These are phyloP conservation scores for Leptodactylus fallax DNA, from an alignment of 2,797 vertebrate genomes.

Conservation along the genomic window DNA sequence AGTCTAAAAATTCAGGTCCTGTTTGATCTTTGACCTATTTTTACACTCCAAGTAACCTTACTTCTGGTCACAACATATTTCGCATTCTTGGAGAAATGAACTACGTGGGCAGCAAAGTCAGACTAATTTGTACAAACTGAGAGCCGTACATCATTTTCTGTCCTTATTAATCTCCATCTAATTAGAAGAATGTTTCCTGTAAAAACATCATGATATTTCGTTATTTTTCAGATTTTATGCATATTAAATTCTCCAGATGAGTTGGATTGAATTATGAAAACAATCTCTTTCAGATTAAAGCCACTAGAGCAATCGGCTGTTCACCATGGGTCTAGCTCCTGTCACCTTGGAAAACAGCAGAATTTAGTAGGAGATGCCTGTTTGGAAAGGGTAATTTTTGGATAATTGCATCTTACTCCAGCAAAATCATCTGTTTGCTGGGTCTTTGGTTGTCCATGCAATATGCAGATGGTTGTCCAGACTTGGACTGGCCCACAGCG, in stretches of 20 bases:
- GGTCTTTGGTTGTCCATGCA: no score
- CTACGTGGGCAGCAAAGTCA: neutral
- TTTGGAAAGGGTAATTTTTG: no score
- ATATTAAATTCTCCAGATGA: neutral
- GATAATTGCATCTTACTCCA: no score
- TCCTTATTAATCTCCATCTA: neutral
- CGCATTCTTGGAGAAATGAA: neutral
- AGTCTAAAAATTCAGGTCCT: conserved; percentile 5
- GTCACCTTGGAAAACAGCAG: no score
- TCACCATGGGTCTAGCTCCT: no score
- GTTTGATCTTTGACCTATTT: conserved; percentile 13
- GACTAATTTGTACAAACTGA: neutral
- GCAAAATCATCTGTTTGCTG: no score
- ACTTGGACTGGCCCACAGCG: no score
- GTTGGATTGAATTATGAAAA: neutral
- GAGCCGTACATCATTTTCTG: neutral
- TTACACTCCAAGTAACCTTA: conserved; percentile 1
- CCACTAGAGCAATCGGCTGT: no score
- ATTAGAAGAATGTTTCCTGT: neutral
- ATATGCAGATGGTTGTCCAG: no score
- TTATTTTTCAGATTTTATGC: neutral
- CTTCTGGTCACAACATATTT: conserved; percentile 11
- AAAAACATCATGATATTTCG: neutral
- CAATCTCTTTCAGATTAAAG: no score
- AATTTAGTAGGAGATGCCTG: no score